Percentiles rank a stretch among this genome's conserved stretches.
phyloP scores from a whole-genome alignment of 2,888 invertebrate genomes.

The Calliopum simillimum region DNA sequence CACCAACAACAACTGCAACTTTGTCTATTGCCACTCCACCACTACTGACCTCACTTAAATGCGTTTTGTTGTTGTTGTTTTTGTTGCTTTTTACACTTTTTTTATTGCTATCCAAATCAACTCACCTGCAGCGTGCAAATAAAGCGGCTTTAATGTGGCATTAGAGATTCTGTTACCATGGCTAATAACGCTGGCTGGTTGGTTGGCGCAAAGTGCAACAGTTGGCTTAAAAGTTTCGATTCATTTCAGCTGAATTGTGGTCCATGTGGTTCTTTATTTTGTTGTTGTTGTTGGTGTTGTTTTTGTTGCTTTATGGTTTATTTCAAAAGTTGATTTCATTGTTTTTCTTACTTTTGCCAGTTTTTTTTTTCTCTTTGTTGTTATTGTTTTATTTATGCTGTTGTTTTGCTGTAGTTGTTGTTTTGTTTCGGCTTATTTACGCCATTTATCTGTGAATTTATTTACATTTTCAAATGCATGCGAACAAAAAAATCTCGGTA shows the following conservation, averaged over 20 bases:
- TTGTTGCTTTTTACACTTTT: neutral
- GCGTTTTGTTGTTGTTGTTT: neutral
- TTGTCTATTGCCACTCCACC: neutral
- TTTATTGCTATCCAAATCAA: no score
- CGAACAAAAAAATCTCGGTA: neutral
- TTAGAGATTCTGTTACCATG: constrained; percentile 30
- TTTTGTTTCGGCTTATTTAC: no score
- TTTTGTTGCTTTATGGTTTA: constrained; percentile 9
- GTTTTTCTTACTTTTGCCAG: constrained; percentile 22
- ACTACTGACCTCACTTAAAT: constrained; percentile 28
- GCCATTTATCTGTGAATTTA: neutral
- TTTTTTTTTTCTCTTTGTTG: constrained; percentile 1
- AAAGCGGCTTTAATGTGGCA: constrained; percentile 30
- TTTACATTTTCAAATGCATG: neutral
- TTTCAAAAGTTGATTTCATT: constrained; percentile 27
- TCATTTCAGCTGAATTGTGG: neutral
- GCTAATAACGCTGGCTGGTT: constrained; percentile 6
- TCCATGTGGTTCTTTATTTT: neutral
- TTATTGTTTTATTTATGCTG: neutral
- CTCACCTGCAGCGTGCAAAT: constrained; percentile 33
- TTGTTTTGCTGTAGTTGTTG: no score
- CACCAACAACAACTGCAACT: neutral
- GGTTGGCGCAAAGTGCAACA: constrained; percentile 26
- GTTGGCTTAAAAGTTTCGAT: neutral
- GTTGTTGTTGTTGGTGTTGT: neutral